Evolutionary conservation across 2,113 vertebrate species (phyloP).

Genomic region (Herpetotheres cachinnans): DNA sequence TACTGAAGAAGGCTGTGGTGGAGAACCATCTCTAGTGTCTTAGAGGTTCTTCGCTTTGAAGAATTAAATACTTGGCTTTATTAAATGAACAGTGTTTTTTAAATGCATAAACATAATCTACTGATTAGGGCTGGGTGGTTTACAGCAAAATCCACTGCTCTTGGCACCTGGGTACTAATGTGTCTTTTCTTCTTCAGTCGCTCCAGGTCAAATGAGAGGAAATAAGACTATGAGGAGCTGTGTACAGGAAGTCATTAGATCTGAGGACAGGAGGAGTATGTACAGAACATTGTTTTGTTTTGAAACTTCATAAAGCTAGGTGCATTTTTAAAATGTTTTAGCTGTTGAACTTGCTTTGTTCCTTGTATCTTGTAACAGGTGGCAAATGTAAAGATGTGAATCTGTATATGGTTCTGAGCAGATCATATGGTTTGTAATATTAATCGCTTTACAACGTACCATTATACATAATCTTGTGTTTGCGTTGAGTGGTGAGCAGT

Average conservation of each 20-base stretch:
- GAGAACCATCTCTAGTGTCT: not conserved
- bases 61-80: not conserved
- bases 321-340: slow-evolving; percentile 84
- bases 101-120: fast-evolving
- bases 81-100: not conserved
- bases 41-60: not conserved
- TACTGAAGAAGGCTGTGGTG: not conserved
- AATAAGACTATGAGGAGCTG: slow-evolving; percentile 79
- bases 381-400: slow-evolving; percentile 76
- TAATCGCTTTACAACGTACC: slow-evolving; percentile 74
- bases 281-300: slow-evolving; percentile 85
- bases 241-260: slow-evolving; percentile 80
- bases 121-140: not conserved
- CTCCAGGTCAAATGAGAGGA: slow-evolving; percentile 91
- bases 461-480: slow-evolving; percentile 29
- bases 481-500: not conserved
- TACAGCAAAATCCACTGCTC: not conserved
- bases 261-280: slow-evolving; percentile 75
- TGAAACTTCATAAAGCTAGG: slow-evolving; percentile 79
- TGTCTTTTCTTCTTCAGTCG: slow-evolving; percentile 74
- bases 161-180: not conserved
- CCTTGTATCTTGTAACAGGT: slow-evolving; percentile 79
- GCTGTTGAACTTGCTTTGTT: slow-evolving; percentile 75
- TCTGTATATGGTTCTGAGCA: slow-evolving; percentile 78
- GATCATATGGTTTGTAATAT: slow-evolving; percentile 73